A percentile compares a stretch with the other conserved stretches of the same genome.
phyloP scores from a whole-genome alignment of 2,888 invertebrate genomes.

The Apamea sordens region DNA sequence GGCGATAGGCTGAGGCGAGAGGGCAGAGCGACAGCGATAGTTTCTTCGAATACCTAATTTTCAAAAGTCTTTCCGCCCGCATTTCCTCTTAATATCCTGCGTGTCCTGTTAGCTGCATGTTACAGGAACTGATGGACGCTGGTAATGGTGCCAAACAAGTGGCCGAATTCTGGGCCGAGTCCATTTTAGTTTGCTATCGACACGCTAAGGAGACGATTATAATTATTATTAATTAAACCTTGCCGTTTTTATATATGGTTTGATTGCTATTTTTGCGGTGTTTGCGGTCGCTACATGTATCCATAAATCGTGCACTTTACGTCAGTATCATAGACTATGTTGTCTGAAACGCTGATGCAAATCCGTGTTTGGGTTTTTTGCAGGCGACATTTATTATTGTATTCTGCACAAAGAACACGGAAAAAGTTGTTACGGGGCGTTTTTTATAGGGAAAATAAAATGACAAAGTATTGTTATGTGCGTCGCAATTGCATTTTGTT shows the following conservation, averaged over 20 bases:
- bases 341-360: not conserved
- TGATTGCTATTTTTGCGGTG: conserved; percentile 2
- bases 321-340: not conserved
- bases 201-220: no score
- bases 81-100: no score
- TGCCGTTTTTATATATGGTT: conserved; percentile 6
- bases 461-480: not conserved
- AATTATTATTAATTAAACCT: not conserved
- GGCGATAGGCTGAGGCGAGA: no score
- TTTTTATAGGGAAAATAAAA: not conserved
- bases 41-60: no score
- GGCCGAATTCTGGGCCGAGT: no score
- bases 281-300: not conserved
- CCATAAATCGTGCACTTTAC: not conserved
- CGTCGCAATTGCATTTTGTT: not conserved
- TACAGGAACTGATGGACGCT: no score
- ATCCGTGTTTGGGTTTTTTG: not conserved
- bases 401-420: not conserved
- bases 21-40: no score
- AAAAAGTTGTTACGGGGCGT: not conserved
- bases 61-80: no score
- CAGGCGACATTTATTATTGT: not conserved
- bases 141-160: no score
- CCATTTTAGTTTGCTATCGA: no score
- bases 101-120: no score